Percentiles rank a stretch among this genome's conserved stretches.
Evolutionary conservation across 2,113 vertebrate genomes (phyloP).

Genomic region (Alligator sinensis): DNA sequence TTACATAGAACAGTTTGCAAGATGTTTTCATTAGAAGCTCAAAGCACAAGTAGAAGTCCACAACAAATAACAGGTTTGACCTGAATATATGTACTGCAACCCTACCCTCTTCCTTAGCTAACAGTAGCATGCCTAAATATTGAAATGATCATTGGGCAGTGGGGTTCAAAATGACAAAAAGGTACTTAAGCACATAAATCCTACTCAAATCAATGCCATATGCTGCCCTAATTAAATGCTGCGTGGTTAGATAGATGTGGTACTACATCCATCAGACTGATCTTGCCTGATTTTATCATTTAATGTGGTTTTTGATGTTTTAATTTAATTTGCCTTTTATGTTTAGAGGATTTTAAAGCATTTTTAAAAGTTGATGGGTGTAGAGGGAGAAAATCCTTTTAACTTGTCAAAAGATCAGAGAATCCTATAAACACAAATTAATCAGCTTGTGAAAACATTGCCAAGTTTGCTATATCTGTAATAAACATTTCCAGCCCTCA

Average conservation of each 20-base stretch:
- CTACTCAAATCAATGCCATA: not conserved
- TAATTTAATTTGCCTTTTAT: not conserved
- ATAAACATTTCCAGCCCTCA: not conserved
- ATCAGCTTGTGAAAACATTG: not conserved
- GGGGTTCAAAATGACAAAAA: not conserved
- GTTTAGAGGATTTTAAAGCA: not conserved
- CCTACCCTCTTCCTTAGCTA: not conserved
- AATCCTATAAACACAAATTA: not conserved
- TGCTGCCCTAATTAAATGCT: not conserved
- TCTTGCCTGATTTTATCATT: not conserved
- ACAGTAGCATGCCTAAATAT: not conserved
- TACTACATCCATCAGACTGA: not conserved
- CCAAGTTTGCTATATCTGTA: not conserved
- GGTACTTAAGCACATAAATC: rapidly evolving
- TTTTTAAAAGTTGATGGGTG: not conserved
- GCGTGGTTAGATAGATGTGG: not conserved
- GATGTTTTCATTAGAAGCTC: not conserved
- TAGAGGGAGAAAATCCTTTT: not conserved
- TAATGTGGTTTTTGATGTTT: not conserved
- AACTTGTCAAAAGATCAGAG: not conserved
- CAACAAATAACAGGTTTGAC: not conserved
- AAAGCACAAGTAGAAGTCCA: not conserved
- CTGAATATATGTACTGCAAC: not conserved
- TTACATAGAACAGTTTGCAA: not conserved
- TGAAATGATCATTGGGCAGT: not conserved